Conservation (phyloP, 2,888 invertebrate species). For the Epistrophe eligans region DNA sequence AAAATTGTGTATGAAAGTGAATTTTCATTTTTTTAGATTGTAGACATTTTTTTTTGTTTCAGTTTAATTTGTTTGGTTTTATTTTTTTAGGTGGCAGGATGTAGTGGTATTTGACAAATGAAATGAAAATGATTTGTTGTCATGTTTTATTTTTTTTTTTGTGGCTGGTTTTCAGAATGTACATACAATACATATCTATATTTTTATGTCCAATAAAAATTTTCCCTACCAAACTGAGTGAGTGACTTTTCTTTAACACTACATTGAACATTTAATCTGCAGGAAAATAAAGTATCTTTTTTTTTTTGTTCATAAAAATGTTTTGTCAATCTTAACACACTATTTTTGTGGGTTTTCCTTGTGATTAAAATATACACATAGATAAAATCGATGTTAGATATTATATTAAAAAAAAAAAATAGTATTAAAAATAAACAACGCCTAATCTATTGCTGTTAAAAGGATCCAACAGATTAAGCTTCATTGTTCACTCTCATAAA, state of each 20-base stretch:
- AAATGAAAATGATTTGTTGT: conserved; percentile 66
- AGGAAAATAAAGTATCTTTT: conserved; percentile 25
- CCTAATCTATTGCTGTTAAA: conserved; percentile 68
- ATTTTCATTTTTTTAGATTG: conserved; percentile 64
- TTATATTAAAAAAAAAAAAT: conserved; percentile 40
- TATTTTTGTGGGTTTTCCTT: conserved; percentile 16
- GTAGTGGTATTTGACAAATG: conserved; percentile 60
- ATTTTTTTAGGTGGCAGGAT: conserved; percentile 11
- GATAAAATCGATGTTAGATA: conserved; percentile 58
- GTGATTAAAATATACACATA: conserved; percentile 34
- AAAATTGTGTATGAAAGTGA: conserved; percentile 68
- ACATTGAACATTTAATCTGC: conserved; percentile 50
- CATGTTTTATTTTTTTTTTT: conserved; percentile 1
- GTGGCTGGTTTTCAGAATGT: background rate
- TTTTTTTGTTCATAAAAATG: background rate
- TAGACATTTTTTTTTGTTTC: conserved; percentile 36
- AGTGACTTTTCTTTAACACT: conserved; percentile 26
- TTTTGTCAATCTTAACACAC: conserved; percentile 3
- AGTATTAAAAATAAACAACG: conserved; percentile 38
- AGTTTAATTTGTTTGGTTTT: background rate
- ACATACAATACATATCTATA: background rate
- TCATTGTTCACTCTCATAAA: conserved; percentile 73
- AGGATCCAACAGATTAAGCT: conserved; percentile 67
- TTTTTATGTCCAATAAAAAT: background rate
- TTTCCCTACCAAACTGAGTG: background rate